Evolutionary conservation across 2,113 vertebrate genomes (phyloP).

Genomic region (zebrafish (Danio rerio)): DNA sequence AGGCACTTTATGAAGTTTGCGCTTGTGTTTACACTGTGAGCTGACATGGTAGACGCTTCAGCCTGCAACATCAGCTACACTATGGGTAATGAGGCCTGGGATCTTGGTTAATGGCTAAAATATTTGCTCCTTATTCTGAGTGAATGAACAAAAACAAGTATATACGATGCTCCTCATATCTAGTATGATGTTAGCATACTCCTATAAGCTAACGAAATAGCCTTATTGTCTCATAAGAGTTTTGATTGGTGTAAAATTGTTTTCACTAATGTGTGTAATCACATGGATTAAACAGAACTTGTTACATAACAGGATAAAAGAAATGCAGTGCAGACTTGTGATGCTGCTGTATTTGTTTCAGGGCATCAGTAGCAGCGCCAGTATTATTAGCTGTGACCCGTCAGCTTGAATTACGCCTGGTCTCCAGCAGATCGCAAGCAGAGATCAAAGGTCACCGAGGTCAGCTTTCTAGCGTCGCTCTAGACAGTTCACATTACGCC

Average conservation of each 20-base stretch:
- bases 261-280: neutral
- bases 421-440: slow-evolving; percentile 34
- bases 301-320: neutral
- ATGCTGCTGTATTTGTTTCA: neutral
- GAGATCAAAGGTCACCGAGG: slow-evolving; percentile 44
- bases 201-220: too few relatives aligned
- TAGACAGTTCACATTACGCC: slow-evolving; percentile 43
- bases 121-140: neutral
- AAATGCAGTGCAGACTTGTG: neutral
- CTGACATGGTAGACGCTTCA: neutral
- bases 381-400: neutral
- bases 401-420: slow-evolving; percentile 46
- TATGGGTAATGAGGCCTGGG: neutral
- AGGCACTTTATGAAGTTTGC: neutral
- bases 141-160: too few relatives aligned
- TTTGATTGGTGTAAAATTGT: too few relatives aligned
- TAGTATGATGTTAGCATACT: too few relatives aligned
- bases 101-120: slow-evolving; percentile 1
- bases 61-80: neutral
- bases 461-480: slow-evolving; percentile 34
- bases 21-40: neutral
- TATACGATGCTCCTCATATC: too few relatives aligned
- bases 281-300: neutral
- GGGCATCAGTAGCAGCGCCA: neutral
- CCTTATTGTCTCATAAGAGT: too few relatives aligned